phyloP scores from a whole-genome alignment of 2,797 vertebrate species.

The Eospalax fontanierii region DNA sequence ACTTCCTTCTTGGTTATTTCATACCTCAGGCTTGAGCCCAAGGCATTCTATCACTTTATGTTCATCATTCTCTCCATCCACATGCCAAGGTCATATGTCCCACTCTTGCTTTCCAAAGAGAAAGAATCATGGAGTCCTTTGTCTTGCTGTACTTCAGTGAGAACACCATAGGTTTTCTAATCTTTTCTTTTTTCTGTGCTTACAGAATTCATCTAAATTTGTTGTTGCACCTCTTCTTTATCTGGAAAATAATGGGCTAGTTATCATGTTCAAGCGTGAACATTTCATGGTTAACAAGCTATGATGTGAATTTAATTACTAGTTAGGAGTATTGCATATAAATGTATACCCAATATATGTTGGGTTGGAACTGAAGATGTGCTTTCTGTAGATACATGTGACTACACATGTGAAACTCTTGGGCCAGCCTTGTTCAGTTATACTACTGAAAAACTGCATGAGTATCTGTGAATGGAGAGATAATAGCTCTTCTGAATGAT shows the following conservation, averaged over 20 bases:
- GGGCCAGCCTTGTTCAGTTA: background rate
- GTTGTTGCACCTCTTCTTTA: constrained; percentile 1
- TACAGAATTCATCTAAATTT: constrained; percentile 60
- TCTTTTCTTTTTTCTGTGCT: constrained; percentile 16
- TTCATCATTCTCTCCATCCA: background rate
- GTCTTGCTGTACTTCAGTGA: background rate
- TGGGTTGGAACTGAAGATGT: constrained; percentile 20
- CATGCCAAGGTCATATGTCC: background rate
- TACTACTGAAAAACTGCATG: background rate
- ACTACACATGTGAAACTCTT: constrained; percentile 13
- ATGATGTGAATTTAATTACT: background rate
- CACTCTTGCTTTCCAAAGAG: constrained; percentile 3
- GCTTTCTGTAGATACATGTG: background rate
- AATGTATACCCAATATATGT: background rate
- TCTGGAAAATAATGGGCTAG: constrained; percentile 11
- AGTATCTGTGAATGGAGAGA: background rate
- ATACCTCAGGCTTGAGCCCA: background rate
- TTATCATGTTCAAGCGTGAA: background rate
- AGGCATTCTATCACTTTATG: background rate
- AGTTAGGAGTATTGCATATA: background rate
- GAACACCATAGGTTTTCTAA: background rate
- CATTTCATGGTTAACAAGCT: constrained; percentile 24
- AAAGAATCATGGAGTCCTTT: constrained; percentile 11
- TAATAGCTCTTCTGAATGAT: background rate
- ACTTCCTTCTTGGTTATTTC: background rate